Base-by-base conservation (phyloP, 2,797 vertebrate genomes). In the Hippoglossus hippoglossus region DNA sequence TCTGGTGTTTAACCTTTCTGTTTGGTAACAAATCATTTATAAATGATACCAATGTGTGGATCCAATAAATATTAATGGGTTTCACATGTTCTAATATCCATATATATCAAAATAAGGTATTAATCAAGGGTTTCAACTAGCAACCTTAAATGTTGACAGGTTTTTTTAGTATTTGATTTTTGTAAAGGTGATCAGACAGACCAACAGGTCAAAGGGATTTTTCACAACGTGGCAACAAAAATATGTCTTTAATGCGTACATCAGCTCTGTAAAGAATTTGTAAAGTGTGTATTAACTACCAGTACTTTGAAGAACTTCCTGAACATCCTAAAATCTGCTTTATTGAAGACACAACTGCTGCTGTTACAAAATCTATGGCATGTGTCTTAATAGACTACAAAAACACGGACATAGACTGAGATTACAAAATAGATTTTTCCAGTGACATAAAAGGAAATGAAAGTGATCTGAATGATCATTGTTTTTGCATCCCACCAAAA, bases 401-500 rank as follows among this genome's bases (percentile, higher is more conserved):
- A 73, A 55, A 19, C 6, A 1, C 26, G 4, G 31, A 72, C 19
- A 31, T 16, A 36, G 39, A 60, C 34, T 8, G 0, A 71, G 39
- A 54, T 68, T 11, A 24, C 2, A 18, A 56, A 59, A 63, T 8
- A 49, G 39, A 22, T 66, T 41, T 34, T 21, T 57, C 12, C 26
- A 51, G 25, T 9, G 8, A 47, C 6, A 24, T 36, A 28, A 49
- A 57, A 11, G 19, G 16, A 39, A 19, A 31, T 2, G 16, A 53
- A 58, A 16, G 62, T 31, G 25, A 67, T 64, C n/a, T 58, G 28
- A 12, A 49, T 8, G 5, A 57, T 34, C 21, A 22, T 16, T 61
- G 34, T 63, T 71, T 36, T 64, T 56, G 26, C 46, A 57, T 67
- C 15, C 50, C 62, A 61, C 0, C 44, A 51, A 78, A 68, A 63